Evolutionary conservation across 1,140 invertebrate species (phyloP).

Genomic region (Drosophila equinoxialis): DNA sequence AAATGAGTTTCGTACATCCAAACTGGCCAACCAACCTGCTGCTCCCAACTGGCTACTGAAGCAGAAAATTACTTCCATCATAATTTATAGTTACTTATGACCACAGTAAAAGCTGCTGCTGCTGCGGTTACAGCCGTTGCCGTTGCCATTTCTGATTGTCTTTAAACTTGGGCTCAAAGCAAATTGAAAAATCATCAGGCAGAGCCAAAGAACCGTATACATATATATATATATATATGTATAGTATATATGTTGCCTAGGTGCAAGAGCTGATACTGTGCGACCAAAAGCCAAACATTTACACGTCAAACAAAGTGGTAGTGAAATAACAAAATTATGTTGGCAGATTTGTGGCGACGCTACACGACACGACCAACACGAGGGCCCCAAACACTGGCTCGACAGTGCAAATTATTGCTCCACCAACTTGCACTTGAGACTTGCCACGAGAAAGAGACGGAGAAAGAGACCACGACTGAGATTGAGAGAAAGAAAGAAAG

Average conservation of each 20-base stretch:
- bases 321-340: conserved; percentile 82
- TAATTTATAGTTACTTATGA: conserved; percentile 82
- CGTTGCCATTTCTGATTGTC: conserved; percentile 15
- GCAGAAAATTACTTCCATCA: conserved; percentile 82
- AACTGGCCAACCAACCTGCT: conserved; percentile 34
- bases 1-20: conserved; percentile 6
- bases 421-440: conserved; percentile 35
- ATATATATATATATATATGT: conserved; percentile 33
- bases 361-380: conserved; percentile 35
- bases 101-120: conserved; percentile 44
- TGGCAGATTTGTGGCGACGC: conserved; percentile 77
- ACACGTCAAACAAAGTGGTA: conserved; percentile 81
- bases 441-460: neutral
- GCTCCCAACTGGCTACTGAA: conserved; percentile 72
- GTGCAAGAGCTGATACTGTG: neutral
- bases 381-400: conserved; percentile 11
- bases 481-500: conserved; percentile 4
- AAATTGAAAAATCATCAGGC: conserved; percentile 77
- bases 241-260: neutral
- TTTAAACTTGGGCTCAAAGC: conserved; percentile 24
- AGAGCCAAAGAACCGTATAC: conserved; percentile 35
- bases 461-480: conserved; percentile 4
- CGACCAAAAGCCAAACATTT: conserved; percentile 73
- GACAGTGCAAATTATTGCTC: conserved; percentile 11
- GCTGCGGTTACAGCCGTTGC: conserved; percentile 11